Evolutionary conservation across 2,797 vertebrate species (phyloP).

Genomic region (Hozukius guyotensis): DNA sequence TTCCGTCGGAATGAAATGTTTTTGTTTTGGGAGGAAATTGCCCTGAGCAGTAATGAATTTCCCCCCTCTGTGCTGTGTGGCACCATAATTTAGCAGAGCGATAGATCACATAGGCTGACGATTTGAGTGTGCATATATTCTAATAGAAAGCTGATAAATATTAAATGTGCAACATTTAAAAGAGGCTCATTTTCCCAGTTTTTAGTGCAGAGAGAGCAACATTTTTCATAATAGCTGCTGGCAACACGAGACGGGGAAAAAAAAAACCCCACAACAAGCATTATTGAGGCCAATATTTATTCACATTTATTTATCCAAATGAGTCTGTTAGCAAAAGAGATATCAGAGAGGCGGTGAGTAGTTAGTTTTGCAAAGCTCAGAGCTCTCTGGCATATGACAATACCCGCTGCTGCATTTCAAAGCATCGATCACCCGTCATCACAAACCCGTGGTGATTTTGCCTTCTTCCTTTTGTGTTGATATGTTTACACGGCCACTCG

Average conservation of each 20-base stretch:
- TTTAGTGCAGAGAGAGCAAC: conserved; percentile 74
- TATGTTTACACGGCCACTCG: conserved; percentile 79
- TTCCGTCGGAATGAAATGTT: conserved; percentile 85
- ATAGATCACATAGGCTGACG: conserved; percentile 85
- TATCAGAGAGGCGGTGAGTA: conserved; percentile 69
- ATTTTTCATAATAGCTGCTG: conserved; percentile 77
- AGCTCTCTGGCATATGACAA: conserved; percentile 76
- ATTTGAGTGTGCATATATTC: conserved; percentile 86
- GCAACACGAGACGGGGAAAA: conserved; percentile 56
- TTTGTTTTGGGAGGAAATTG: conserved; percentile 88
- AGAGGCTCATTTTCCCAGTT: conserved; percentile 79
- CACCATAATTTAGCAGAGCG: conserved; percentile 84
- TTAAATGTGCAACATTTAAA: conserved; percentile 86
- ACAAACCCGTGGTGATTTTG: conserved; percentile 69
- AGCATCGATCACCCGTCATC: conserved; percentile 75
- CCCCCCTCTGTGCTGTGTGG: conserved; percentile 77
- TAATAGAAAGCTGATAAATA: conserved; percentile 87
- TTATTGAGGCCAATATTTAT: conserved; percentile 72
- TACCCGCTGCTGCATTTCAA: conserved; percentile 74
- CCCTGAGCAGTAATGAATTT: conserved; percentile 86
- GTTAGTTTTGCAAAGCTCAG: conserved; percentile 71
- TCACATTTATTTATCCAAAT: conserved; percentile 74
- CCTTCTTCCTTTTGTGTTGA: conserved; percentile 71
- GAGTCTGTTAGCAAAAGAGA: conserved; percentile 79
- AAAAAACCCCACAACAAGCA: conserved; percentile 47